Evolutionary conservation across 2,113 vertebrate genomes (phyloP).

Genomic region (Camelus dromedarius): DNA sequence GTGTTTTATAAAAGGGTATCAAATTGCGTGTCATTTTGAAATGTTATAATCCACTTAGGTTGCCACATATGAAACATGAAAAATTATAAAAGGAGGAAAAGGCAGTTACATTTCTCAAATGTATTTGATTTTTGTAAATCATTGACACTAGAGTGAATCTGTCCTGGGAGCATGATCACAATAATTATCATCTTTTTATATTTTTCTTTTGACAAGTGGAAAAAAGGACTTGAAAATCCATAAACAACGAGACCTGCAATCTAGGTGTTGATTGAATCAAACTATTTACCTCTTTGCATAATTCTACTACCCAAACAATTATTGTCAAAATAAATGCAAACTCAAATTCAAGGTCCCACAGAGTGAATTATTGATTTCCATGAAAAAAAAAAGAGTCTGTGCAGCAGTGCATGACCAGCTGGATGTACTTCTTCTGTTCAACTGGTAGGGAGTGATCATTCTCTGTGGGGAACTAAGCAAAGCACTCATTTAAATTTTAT

Average conservation of each 20-base stretch:
- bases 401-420: not conserved
- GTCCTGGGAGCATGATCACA: not conserved
- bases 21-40: not conserved
- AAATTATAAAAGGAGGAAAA: not conserved
- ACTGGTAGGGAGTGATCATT: conserved; percentile 12
- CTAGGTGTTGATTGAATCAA: conserved; percentile 49
- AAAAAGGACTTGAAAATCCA: conserved; percentile 56
- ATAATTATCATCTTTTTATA: conserved; percentile 42
- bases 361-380: conserved; percentile 61
- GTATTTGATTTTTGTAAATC: not conserved
- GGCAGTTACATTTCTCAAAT: not conserved
- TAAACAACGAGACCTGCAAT: not conserved
- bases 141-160: conserved; percentile 4
- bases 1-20: not conserved
- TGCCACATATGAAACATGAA: conserved; percentile 20
- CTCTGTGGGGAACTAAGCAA: not conserved
- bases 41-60: not conserved
- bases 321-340: conserved; percentile 65
- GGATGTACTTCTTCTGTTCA: not conserved
- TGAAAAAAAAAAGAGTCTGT: conserved; percentile 15
- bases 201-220: conserved; percentile 40
- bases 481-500: conserved; percentile 33
- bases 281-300: conserved; percentile 59
- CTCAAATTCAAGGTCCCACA: conserved; percentile 18
- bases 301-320: conserved; percentile 52